phyloP scores from a whole-genome alignment of 2,113 vertebrate genomes.

The Nannobrachium achirus region DNA sequence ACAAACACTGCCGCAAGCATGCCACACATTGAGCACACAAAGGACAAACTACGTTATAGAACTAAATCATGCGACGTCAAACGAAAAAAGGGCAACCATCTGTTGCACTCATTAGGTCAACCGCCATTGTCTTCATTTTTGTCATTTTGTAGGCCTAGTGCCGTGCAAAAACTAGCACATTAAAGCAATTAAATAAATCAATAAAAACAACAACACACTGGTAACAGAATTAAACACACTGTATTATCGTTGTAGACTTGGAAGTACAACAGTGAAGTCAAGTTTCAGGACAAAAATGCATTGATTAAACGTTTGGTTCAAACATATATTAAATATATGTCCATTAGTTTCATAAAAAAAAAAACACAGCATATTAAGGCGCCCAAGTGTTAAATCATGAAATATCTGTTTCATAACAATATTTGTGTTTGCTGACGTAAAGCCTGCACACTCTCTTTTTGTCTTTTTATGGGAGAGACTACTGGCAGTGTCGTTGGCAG shows the following conservation, averaged over 20 bases:
- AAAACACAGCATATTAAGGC: not conserved
- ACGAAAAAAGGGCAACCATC: not conserved
- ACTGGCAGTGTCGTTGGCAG: too few species aligned
- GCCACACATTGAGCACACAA: not conserved
- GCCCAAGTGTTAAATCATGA: not conserved
- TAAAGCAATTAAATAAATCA: not conserved
- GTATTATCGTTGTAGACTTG: not conserved
- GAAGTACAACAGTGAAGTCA: not conserved
- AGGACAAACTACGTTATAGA: not conserved
- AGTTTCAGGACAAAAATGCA: not conserved
- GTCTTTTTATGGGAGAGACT: too few species aligned
- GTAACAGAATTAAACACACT: not conserved
- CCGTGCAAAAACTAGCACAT: constrained; percentile 23
- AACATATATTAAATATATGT: constrained; percentile 32
- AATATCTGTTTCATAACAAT: not conserved
- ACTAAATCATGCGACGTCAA: constrained; percentile 10
- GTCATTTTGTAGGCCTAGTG: not conserved
- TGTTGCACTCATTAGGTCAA: not conserved
- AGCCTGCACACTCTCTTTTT: not conserved
- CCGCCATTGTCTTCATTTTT: not conserved
- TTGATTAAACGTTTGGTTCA: not conserved
- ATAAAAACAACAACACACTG: not conserved
- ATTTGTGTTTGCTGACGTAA: not conserved
- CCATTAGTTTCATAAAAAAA: not conserved
- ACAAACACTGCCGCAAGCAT: constrained; percentile 6